These are phyloP conservation scores for Miichthys miiuy DNA, from an alignment of 2,797 vertebrate genomes.

Conservation along the genomic window DNA sequence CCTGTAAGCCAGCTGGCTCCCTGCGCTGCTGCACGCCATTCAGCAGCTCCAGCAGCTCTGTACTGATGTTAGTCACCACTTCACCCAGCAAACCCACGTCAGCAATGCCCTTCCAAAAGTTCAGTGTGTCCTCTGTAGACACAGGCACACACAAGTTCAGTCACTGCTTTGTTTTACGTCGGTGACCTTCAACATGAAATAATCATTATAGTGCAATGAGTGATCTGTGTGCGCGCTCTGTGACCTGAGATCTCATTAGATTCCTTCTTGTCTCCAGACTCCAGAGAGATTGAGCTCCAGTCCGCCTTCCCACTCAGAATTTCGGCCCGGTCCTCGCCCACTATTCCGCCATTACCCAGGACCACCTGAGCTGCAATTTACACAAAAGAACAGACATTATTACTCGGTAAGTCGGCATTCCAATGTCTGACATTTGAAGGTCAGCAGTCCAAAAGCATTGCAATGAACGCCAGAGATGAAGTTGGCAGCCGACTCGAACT, in stretches of 20 bases:
- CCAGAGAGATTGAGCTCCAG: conserved; percentile 89
- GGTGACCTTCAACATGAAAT: not conserved
- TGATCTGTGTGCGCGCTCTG: not conserved
- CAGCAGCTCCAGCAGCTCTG: conserved; percentile 94
- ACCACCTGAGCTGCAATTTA: conserved; percentile 71
- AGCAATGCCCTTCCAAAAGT: conserved; percentile 98
- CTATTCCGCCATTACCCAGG: conserved; percentile 87
- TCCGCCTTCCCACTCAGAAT: conserved; percentile 83
- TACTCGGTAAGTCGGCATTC: too few relatives aligned
- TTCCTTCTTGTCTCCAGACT: conserved; percentile 90
- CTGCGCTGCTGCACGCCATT: conserved; percentile 91
- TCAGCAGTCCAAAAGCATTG: not conserved
- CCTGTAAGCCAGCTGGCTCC: conserved; percentile 89
- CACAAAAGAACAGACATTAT: conserved; percentile 13
- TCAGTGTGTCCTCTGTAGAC: conserved; percentile 93
- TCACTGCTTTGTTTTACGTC: not conserved
- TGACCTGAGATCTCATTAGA: conserved; percentile 89
- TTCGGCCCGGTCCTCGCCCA: conserved; percentile 88
- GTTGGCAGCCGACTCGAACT: not conserved
- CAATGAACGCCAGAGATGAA: too few relatives aligned
- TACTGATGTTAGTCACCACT: conserved; percentile 96
- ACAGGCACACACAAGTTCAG: conserved; percentile 7
- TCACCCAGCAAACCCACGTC: conserved; percentile 98
- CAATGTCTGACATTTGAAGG: not conserved
- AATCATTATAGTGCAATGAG: not conserved